phyloP scores from a whole-genome alignment of 2,888 invertebrate species.

The Spialia ferax region DNA sequence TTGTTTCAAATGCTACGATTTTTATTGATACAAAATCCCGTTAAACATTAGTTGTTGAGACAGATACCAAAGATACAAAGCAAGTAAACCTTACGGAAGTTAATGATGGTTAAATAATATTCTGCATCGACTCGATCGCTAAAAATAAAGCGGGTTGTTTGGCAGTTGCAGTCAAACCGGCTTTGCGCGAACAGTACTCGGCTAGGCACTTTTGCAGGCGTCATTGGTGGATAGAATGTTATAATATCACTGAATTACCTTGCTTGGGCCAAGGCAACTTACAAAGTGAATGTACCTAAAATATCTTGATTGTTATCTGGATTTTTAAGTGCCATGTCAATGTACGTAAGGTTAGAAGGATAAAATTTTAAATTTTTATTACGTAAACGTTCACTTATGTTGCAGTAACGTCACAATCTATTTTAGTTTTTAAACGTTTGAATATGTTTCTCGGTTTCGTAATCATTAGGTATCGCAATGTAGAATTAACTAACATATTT shows the following conservation, averaged over 20 bases:
- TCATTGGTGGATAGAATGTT: slow-evolving; percentile 75
- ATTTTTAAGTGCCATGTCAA: slow-evolving; percentile 56
- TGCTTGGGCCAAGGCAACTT: slow-evolving; percentile 80
- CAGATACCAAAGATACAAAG: slow-evolving; percentile 9
- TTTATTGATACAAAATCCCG: neutral
- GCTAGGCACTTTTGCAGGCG: slow-evolving; percentile 73
- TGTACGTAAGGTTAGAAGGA: slow-evolving; percentile 24
- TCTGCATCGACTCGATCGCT: slow-evolving; percentile 25
- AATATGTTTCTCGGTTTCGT: neutral
- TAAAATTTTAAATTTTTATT: slow-evolving; percentile 27
- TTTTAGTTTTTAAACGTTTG: neutral
- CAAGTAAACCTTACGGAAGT: slow-evolving; percentile 30
- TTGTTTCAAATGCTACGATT: neutral
- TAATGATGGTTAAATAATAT: slow-evolving; percentile 26
- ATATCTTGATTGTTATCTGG: slow-evolving; percentile 65
- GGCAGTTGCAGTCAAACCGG: slow-evolving; percentile 56
- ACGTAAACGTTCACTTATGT: neutral
- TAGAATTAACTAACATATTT: neutral
- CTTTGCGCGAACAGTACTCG: slow-evolving; percentile 55
- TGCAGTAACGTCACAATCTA: neutral
- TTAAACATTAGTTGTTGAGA: slow-evolving; percentile 5
- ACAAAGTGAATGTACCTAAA: slow-evolving; percentile 78
- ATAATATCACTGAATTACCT: slow-evolving; percentile 82
- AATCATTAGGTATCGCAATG: neutral
- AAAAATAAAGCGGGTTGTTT: slow-evolving; percentile 45